A percentile compares a stretch with the other conserved stretches of the same genome.
phyloP scores from a whole-genome alignment of 2,113 vertebrate species.

The Craseonycteris thonglongyai region DNA sequence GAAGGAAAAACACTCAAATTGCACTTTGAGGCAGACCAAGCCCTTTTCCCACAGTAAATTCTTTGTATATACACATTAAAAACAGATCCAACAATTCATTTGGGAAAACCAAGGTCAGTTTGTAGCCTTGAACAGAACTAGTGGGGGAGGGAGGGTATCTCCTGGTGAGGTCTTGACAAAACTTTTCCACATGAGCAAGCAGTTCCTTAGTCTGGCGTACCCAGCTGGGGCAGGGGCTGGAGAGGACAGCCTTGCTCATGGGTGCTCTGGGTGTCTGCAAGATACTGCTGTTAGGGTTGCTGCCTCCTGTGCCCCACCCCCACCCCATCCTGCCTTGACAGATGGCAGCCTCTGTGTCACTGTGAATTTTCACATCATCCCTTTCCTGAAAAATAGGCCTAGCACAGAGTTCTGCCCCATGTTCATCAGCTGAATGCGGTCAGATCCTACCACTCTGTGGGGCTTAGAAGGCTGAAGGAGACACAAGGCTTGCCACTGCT shows the following conservation, averaged over 20 bases:
- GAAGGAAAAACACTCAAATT: slow-evolving; percentile 78
- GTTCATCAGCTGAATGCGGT: neutral
- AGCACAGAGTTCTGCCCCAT: neutral
- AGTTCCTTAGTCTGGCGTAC: neutral
- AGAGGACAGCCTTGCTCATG: neutral
- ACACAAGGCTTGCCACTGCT: neutral
- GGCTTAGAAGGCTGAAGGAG: neutral
- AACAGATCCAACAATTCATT: slow-evolving; percentile 69
- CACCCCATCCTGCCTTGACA: neutral
- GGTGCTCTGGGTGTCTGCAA: neutral
- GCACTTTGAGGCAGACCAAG: slow-evolving; percentile 62
- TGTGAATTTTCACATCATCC: neutral
- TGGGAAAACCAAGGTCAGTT: slow-evolving; percentile 76
- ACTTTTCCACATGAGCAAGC: slow-evolving; percentile 24
- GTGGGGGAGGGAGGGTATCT: neutral
- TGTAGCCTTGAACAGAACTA: slow-evolving; percentile 62
- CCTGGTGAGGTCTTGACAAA: neutral
- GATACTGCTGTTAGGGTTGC: neutral
- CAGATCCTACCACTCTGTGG: neutral
- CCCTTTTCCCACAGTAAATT: slow-evolving; percentile 69
- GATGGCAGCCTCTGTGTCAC: neutral
- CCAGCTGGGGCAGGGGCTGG: neutral
- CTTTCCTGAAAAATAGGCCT: neutral
- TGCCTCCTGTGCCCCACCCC: neutral
- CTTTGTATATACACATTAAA: slow-evolving; percentile 73